Base-by-base conservation (phyloP, 2,113 vertebrate species). In the Lepidothrix coronata region DNA sequence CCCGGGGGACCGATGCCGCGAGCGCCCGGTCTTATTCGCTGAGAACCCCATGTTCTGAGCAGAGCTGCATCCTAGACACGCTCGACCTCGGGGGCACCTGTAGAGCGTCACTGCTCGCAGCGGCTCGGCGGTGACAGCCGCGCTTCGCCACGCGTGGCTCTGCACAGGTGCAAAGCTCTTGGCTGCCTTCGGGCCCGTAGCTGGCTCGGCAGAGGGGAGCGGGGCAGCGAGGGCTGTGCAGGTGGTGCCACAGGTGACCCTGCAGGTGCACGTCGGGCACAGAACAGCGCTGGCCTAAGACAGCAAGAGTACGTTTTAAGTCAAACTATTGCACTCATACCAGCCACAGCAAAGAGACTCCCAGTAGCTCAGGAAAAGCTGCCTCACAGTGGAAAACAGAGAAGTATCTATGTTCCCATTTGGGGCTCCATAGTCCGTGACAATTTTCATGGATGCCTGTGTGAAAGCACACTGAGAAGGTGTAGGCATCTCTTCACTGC, bases 61-160 rank as follows among this genome's bases (percentile, higher is more conserved):
- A 3, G 46, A 18, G 11, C 20, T 15, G 18, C 19, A 0, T 5
- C 17, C 6, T 9, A 3, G 0, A 2, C 3, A 0, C 10, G 4
- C 6, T 7, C 21, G 1, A 9, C 17, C 25, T 13, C 8, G 8
- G 18, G 20, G 12, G 3, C 66, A 12, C 4, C 11, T 5, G 27
- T 14, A 41, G 23, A 10, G 9, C n/a, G 4, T 8, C 4, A 8
- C 2, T 27, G 35, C 9, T 62, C 2, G 18, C 25, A 8, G 3
- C 17, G 6, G 37, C 37, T n/a, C 2, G 1, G 31, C 5, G 4
- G 33, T 14, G 28, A 2, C 25, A 18, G 48, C 35, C 21, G 51
- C 14, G 14, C 25, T 14, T 30, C 5, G 61, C n/a, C 23, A 0
- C 0, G 0, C 1, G 4, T 13, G 43, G 70, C 57, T 48, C 22